A percentile compares a stretch with the other conserved stretches of the same genome.
phyloP scores from a whole-genome alignment of 2,888 invertebrate species.

The Hirtodrosophila trivittata region DNA sequence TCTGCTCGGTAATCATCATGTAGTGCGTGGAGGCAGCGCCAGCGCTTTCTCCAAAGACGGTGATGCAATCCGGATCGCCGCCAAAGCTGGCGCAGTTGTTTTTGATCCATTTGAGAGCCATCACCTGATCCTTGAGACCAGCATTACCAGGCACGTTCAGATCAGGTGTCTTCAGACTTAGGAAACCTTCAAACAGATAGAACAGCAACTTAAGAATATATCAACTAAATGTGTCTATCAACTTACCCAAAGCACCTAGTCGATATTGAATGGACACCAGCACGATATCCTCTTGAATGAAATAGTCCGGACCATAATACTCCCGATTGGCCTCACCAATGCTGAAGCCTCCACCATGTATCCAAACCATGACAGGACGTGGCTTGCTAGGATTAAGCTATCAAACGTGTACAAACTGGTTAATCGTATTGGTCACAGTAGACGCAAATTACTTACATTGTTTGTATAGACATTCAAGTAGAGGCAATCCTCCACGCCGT shows the following conservation, averaged over 20 bases:
- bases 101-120: constrained; percentile 85
- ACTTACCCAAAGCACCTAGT: constrained; percentile 83
- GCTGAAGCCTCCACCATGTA: constrained; percentile 85
- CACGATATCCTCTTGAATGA: constrained; percentile 84
- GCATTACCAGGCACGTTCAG: constrained; percentile 85
- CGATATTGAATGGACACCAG: constrained; percentile 84
- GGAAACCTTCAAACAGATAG: no score
- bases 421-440: constrained; percentile 83
- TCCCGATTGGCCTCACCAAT: constrained; percentile 81
- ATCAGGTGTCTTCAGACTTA: constrained; percentile 81
- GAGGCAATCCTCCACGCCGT: constrained; percentile 80
- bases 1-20: constrained; percentile 84
- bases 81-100: constrained; percentile 84
- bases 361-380: constrained; percentile 84
- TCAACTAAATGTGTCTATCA: no score
- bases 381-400: constrained; percentile 75
- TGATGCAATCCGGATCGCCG: constrained; percentile 85
- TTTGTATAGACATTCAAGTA: constrained; percentile 76
- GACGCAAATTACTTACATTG: constrained; percentile 50
- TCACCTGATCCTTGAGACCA: constrained; percentile 84
- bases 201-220: no score
- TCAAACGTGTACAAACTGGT: no score
- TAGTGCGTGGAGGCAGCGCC: constrained; percentile 84
- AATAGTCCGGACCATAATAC: constrained; percentile 83
- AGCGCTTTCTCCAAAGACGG: constrained; percentile 85